phyloP scores from a whole-genome alignment of 1,140 invertebrate genomes.

The Delia radicum region DNA sequence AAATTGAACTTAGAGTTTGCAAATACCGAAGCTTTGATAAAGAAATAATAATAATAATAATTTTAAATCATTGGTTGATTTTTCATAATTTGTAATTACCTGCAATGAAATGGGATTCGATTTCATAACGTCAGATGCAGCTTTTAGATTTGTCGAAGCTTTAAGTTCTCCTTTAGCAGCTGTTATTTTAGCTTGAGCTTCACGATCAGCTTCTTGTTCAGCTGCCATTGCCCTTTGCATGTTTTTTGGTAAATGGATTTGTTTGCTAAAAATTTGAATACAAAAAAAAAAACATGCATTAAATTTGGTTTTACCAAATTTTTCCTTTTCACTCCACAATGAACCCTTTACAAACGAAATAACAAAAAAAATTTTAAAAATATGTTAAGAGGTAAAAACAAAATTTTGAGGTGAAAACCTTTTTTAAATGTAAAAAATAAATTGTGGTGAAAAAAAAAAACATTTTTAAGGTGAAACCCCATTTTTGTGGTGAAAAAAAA shows the following conservation, averaged over 20 bases:
- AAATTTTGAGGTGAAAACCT: too few relatives aligned
- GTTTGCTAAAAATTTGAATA: conserved; percentile 67
- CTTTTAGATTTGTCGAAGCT: conserved; percentile 82
- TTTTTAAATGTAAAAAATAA: too few relatives aligned
- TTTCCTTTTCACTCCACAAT: too few relatives aligned
- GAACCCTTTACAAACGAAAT: too few relatives aligned
- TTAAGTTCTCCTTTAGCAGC: conserved; percentile 83
- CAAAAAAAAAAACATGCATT: not conserved
- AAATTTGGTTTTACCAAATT: too few relatives aligned
- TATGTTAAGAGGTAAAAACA: too few relatives aligned
- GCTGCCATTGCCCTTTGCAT: conserved; percentile 83
- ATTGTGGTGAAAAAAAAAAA: too few relatives aligned
- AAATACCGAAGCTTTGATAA: conserved; percentile 46
- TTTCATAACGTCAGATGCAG: conserved; percentile 89
- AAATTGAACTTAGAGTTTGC: conserved; percentile 89
- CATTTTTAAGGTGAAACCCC: too few relatives aligned
- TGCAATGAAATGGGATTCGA: conserved; percentile 86
- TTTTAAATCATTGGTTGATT: not conserved
- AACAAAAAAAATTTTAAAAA: too few relatives aligned
- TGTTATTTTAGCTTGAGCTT: conserved; percentile 73
- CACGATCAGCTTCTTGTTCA: conserved; percentile 77
- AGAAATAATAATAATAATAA: not conserved
- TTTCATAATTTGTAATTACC: conserved; percentile 49
- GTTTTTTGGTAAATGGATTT: conserved; percentile 78
- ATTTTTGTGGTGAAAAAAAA: too few relatives aligned